These are phyloP conservation scores for Bradypodion ventrale DNA, from an alignment of 2,797 vertebrate genomes.

Conservation along the genomic window DNA sequence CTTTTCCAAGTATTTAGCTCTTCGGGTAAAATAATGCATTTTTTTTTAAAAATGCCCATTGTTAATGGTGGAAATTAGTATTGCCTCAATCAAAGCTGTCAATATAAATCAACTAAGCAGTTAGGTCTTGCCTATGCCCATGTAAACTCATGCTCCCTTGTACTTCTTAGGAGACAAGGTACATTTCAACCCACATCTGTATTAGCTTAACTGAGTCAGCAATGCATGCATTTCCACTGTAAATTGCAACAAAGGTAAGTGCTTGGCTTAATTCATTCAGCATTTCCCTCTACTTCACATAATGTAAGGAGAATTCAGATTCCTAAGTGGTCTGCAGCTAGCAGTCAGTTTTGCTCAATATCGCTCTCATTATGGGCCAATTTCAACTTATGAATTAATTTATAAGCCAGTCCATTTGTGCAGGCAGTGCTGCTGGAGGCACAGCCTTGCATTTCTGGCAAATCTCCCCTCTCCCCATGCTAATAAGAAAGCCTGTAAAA, in stretches of 20 bases:
- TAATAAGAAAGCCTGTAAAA: background rate
- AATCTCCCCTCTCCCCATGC: background rate
- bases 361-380: conserved; percentile 68
- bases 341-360: conserved; percentile 63
- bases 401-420: conserved; percentile 70
- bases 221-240: conserved; percentile 17
- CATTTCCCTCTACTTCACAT: conserved; percentile 35
- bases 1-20: background rate
- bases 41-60: too few species aligned
- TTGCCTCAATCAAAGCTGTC: background rate
- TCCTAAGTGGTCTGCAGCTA: conserved; percentile 58
- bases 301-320: conserved; percentile 38
- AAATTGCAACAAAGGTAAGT: conserved; percentile 18
- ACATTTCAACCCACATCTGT: background rate
- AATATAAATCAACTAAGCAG: background rate
- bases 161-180: background rate
- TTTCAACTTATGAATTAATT: conserved; percentile 73
- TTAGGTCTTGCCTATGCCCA: too few species aligned
- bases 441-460: conserved; percentile 45
- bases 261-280: conserved; percentile 48
- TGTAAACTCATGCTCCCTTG: background rate
- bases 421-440: conserved; percentile 51
- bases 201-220: conserved; percentile 20
- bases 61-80: background rate
- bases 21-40: background rate